Evolutionary conservation across 2,888 invertebrate species (phyloP).

Genomic region (Choristoneura rosaceana): DNA sequence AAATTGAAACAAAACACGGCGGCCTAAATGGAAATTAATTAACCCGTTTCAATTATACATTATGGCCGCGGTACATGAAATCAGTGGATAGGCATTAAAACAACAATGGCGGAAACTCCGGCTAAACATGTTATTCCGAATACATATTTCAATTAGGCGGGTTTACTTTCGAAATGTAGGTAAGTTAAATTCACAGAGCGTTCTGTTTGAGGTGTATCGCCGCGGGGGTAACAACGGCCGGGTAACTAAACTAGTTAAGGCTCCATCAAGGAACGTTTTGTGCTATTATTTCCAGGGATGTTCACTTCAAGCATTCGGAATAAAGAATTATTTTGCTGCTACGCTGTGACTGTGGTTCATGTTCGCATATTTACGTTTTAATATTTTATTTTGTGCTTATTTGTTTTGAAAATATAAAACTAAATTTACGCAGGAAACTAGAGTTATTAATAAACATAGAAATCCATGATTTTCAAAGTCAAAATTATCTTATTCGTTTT

Average conservation of each 20-base stretch:
- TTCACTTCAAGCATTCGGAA: background rate
- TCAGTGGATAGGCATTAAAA: conserved; percentile 42
- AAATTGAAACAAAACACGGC: conserved; percentile 30
- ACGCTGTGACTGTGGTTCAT: background rate
- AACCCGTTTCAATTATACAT: conserved; percentile 46
- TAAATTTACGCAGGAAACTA: too few relatives aligned
- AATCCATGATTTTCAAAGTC: too few relatives aligned
- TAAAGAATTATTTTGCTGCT: background rate
- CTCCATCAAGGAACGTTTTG: conserved; percentile 39
- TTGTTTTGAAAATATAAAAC: too few relatives aligned
- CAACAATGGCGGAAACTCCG: conserved; percentile 40
- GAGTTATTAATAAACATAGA: too few relatives aligned
- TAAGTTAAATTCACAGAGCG: conserved; percentile 77
- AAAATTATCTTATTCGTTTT: too few relatives aligned
- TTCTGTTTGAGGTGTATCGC: conserved; percentile 67
- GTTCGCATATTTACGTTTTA: background rate
- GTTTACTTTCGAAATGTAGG: conserved; percentile 72
- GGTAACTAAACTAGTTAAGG: conserved; percentile 41
- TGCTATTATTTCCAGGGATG: conserved; percentile 11
- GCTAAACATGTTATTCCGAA: conserved; percentile 69
- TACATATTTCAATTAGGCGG: conserved; percentile 79
- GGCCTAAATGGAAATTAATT: conserved; percentile 43
- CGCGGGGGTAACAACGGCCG: conserved; percentile 54
- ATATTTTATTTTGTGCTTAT: background rate
- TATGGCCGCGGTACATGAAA: conserved; percentile 17